These are phyloP conservation scores for Notocelia uddmanniana DNA, from an alignment of 2,888 invertebrate species.

Conservation along the genomic window DNA sequence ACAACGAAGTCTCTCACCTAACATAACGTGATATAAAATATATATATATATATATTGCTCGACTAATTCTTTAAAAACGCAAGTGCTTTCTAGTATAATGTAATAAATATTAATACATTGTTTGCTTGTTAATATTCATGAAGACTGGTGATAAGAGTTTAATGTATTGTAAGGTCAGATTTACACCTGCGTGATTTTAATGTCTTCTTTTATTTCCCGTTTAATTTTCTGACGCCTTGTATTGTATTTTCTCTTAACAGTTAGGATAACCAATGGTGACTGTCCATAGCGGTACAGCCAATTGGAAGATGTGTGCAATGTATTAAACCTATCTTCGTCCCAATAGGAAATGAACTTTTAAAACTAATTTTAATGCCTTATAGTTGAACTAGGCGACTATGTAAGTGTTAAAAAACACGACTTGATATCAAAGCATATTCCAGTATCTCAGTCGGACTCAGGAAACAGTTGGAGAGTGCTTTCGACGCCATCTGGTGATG, in stretches of 20 bases:
- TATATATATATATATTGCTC: no score
- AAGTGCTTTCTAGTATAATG: slow-evolving; percentile 51
- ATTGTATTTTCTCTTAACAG: slow-evolving; percentile 5
- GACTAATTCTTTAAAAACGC: slow-evolving; percentile 43
- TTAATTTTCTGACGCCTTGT: slow-evolving; percentile 9
- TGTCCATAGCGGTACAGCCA: slow-evolving; percentile 46
- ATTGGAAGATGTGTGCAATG: slow-evolving; percentile 34
- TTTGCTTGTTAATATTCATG: slow-evolving; percentile 51
- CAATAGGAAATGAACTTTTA: slow-evolving; percentile 54
- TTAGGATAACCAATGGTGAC: slow-evolving; percentile 55
- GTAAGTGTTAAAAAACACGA: slow-evolving; percentile 71
- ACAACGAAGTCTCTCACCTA: slow-evolving; percentile 47
- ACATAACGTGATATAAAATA: slow-evolving; percentile 29
- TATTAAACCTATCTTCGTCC: slow-evolving; percentile 65
- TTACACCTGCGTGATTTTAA: slow-evolving; percentile 28
- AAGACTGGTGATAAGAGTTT: slow-evolving; percentile 50
- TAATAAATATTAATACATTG: slow-evolving; percentile 48
- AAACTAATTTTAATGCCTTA: slow-evolving; percentile 68
- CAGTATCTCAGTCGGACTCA: slow-evolving; percentile 40
- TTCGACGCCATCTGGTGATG: slow-evolving; percentile 64
- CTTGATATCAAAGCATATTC: slow-evolving; percentile 59
- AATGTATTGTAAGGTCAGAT: slow-evolving; percentile 41
- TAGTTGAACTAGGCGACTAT: slow-evolving; percentile 67
- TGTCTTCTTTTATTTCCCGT: slow-evolving; percentile 14
- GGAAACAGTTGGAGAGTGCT: slow-evolving; percentile 40